Conservation (phyloP, 2,113 vertebrate genomes). For the Natator depressus region DNA sequence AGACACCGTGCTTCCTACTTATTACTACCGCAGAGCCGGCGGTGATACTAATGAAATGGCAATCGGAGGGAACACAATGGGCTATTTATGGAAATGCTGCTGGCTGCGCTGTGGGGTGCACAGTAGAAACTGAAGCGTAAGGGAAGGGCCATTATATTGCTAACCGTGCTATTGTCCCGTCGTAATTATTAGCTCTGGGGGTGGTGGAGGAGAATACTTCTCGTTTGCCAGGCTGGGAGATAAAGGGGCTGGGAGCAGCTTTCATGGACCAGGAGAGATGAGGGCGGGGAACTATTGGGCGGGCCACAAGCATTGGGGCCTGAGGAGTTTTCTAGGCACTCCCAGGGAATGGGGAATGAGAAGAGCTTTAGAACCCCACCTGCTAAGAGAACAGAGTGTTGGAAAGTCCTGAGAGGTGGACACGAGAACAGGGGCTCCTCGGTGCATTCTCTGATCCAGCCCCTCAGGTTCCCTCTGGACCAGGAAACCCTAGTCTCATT, state of each 20-base stretch:
- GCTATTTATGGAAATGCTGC: background rate
- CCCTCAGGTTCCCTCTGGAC: background rate
- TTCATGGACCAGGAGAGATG: background rate
- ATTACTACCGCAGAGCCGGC: constrained; percentile 32
- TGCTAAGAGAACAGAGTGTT: background rate
- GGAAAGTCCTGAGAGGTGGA: background rate
- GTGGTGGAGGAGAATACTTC: background rate
- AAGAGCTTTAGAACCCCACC: background rate
- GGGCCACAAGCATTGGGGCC: background rate
- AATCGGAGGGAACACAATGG: background rate
- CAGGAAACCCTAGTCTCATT: background rate
- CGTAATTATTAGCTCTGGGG: background rate
- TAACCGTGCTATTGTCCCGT: background rate
- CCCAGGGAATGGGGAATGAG: background rate
- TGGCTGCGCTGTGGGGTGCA: background rate
- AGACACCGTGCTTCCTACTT: constrained; percentile 24
- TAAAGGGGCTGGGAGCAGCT: background rate
- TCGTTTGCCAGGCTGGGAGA: background rate
- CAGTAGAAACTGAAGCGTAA: background rate
- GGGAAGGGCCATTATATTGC: background rate
- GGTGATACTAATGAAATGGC: background rate
- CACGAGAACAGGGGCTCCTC: background rate
- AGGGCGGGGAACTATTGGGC: background rate
- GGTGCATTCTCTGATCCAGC: background rate
- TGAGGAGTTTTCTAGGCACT: background rate